Base-by-base conservation (phyloP, 2,797 vertebrate species). In the Limosa lapponica region DNA sequence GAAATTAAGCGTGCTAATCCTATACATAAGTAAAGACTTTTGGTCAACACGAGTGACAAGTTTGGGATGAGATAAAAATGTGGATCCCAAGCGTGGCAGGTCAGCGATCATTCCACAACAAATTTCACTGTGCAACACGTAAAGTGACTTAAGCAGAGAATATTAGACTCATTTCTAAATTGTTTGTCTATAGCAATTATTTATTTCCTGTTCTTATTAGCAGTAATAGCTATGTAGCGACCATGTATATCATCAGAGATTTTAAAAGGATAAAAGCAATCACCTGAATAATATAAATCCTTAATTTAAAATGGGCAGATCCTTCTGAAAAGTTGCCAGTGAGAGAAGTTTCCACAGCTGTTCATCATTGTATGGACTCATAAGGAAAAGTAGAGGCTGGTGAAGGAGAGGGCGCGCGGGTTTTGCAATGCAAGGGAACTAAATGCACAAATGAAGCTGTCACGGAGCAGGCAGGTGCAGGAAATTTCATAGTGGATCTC, bases 201-300 rank as follows among this genome's bases (percentile, higher is more conserved):
- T 74, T 67, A 44, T 87, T 87, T 67, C 25, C 34, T 24, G 4
- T 57, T 11, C 41, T 85, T 59, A 13, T 39, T 49, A 86, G 20
- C 48, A 87, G 32, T 30, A 78, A 49, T 25, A 71, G 27, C 14
- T 69, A 70, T 66, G 14, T 49, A 52, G 15, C 49, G 8, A 52
- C 12, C 43, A 13, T 64, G 14, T 23, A 54, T 36, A 51, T 20
- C 3, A 37, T 77, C 62, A 43, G 6, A 79, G 37, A 54, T 73
- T 93, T 90, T 66, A 3, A 62, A 86, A 86, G 8, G 8, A 72
- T 79, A 83, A 89, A 87, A 93, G 12, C 23, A 82, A 48, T 37
- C 8, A 2, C 9, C 9, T 34, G 11, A 79, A 72, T 5, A 48
- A 62, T 75, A 58, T 8, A 20, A 83, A 58, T 43, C 7, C 16